These are phyloP conservation scores for Platorchestia sp. DNA, from an alignment of 1,140 invertebrate genomes.

Conservation along the genomic window DNA sequence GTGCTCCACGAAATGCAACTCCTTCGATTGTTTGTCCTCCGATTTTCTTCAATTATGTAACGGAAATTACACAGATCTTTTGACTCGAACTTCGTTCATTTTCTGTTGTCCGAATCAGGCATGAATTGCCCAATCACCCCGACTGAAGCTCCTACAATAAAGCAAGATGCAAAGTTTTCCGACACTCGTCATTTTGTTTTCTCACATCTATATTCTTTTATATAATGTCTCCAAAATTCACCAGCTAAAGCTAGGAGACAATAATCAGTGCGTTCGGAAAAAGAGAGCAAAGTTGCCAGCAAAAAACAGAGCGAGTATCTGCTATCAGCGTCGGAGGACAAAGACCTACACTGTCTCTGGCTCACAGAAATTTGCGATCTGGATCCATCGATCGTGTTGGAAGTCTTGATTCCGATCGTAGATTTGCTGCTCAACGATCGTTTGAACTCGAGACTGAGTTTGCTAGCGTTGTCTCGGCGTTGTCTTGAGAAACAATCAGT, in stretches of 20 bases:
- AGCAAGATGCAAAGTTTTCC: neutral
- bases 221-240: neutral
- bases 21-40: too few relatives aligned
- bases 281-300: neutral
- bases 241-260: neutral
- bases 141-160: neutral
- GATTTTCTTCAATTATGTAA: neutral
- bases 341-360: neutral
- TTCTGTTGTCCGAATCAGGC: neutral
- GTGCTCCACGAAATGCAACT: too few relatives aligned
- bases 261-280: neutral
- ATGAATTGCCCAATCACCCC: neutral
- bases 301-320: neutral
- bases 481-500: neutral
- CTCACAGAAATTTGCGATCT: neutral
- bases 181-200: neutral
- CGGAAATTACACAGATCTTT: neutral
- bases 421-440: neutral
- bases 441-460: neutral
- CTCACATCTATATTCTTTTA: neutral
- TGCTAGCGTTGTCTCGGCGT: neutral
- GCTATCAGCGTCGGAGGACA: neutral
- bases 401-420: neutral
- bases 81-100: neutral
- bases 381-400: neutral